Evolutionary conservation across 1,140 invertebrate genomes (phyloP).

Genomic region (Hypothenemus hampei): DNA sequence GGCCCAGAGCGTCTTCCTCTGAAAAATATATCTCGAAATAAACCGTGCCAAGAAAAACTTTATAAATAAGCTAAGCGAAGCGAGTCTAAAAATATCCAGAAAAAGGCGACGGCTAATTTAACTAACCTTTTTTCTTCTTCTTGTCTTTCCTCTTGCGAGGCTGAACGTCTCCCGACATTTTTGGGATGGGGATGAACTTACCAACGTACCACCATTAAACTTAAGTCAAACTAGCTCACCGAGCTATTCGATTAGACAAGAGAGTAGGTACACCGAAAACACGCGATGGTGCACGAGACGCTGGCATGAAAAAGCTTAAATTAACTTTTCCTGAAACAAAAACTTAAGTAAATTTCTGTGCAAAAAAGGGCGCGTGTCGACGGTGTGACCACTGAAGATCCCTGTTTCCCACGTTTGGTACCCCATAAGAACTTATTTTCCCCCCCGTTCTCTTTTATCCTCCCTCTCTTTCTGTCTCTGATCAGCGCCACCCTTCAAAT

Average conservation of each 20-base stretch:
- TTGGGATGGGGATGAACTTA: constrained; percentile 34
- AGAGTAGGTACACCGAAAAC: neutral
- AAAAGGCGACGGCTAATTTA: constrained; percentile 26
- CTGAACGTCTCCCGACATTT: constrained; percentile 68
- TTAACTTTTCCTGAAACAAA: constrained; percentile 12
- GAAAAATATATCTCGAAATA: constrained; percentile 20
- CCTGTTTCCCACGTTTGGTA: constrained; percentile 35
- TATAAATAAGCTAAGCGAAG: constrained; percentile 21
- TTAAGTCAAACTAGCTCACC: constrained; percentile 1
- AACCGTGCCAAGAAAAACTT: constrained; percentile 10
- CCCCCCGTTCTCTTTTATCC: no score
- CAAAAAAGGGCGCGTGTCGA: constrained; percentile 36
- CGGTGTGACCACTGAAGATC: constrained; percentile 39
- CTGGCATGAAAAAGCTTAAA: constrained; percentile 4
- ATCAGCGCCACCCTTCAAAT: constrained; percentile 24
- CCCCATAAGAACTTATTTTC: constrained; percentile 16
- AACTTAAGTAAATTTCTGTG: no score
- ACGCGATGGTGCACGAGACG: neutral
- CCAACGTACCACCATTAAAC: constrained; percentile 34
- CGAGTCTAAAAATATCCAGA: constrained; percentile 32
- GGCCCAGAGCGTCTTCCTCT: no score
- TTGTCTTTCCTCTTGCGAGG: constrained; percentile 68
- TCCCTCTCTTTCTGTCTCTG: no score
- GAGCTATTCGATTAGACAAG: constrained; percentile 17
- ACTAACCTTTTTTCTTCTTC: constrained; percentile 68